Percentiles rank a stretch among this genome's conserved stretches.
Conservation (phyloP, 2,888 invertebrate species). For the Cylindroiulus punctatus region DNA sequence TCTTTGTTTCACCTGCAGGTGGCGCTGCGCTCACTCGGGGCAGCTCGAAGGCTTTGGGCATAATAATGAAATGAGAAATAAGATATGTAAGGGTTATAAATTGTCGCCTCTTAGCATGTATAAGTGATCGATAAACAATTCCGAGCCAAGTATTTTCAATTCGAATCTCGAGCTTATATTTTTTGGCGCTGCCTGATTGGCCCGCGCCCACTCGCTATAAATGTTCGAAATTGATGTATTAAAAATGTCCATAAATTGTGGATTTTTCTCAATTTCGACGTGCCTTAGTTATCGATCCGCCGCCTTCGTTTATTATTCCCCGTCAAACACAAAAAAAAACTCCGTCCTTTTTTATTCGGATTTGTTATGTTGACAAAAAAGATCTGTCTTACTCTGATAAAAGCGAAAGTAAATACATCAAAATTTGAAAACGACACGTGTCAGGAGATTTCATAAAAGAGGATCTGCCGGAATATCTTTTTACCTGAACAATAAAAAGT, state of each 20-base stretch:
- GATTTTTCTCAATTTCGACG: neutral
- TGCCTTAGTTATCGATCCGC: neutral
- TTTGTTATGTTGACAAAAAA: slow-evolving; percentile 13
- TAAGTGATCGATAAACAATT: neutral
- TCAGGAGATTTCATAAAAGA: slow-evolving; percentile 9
- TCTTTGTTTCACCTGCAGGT: neutral
- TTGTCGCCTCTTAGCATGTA: neutral
- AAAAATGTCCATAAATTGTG: slow-evolving; percentile 5
- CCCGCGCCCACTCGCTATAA: neutral
- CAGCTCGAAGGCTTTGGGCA: neutral
- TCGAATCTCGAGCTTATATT: neutral
- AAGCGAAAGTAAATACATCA: slow-evolving; percentile 32
- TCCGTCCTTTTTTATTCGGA: neutral
- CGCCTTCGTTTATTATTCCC: neutral
- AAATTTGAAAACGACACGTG: slow-evolving; percentile 32
- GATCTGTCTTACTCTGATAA: slow-evolving; percentile 24
- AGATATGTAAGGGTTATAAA: neutral
- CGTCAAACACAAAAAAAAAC: neutral
- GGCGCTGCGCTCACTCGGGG: neutral
- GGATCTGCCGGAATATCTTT: neutral
- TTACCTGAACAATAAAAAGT: slow-evolving; percentile 26
- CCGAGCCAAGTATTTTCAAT: neutral
- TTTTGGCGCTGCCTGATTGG: neutral
- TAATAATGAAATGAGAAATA: neutral
- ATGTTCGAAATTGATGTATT: slow-evolving; percentile 25